Base-by-base conservation (phyloP, 1,140 invertebrate species). In the Spodoptera litura region DNA sequence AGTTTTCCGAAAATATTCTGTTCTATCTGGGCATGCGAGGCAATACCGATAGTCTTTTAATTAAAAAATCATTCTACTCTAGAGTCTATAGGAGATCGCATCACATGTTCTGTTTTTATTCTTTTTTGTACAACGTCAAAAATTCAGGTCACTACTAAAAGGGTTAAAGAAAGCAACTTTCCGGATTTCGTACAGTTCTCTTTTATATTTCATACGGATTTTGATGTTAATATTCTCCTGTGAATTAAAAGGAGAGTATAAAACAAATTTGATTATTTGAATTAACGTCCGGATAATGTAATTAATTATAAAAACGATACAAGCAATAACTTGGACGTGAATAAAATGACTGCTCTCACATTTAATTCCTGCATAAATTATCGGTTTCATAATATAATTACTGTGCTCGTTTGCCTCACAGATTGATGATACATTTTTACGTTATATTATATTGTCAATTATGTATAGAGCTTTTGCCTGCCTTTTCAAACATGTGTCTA, bases 21-120 rank as follows among this genome's bases (percentile, higher is more conserved):
- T 59, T 59, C 27, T 71, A 15, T 35, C 52, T 51, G 4, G 11
- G 53, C 20, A 58, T 13, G 27, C 35, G 35, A 51, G 6, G 20
- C 15, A 56, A 55, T n/a, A 1, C 55, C 56, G 71, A 73, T 58
- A 72, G 51, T 31, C 35, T 73, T 73, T 73, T 73, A 73, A 73
- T 73, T 73, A 73, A 73, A 73, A 44, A 73, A 59, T 59, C 56
- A 73, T 59, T 59, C 56, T 49, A 58, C 31, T 64, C 61, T 66
- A 44, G 38, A 44, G 38, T 44, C 38, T 66, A 49, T 66, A 66
- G 35, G 35, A 71, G 68, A 55, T 56, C 53, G 62, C 15, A 66
- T 66, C 38, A 49, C 62, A 49, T 66, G 61, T 44, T 49, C n/a
- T n/a, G 15, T 49, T 51, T 71, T 25, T 56, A 25, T 55, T 71